Evolutionary conservation across 1,140 invertebrate species (phyloP), one percentile per base, ranked within the genome.

Genomic region (Babylonia areolata): DNA sequence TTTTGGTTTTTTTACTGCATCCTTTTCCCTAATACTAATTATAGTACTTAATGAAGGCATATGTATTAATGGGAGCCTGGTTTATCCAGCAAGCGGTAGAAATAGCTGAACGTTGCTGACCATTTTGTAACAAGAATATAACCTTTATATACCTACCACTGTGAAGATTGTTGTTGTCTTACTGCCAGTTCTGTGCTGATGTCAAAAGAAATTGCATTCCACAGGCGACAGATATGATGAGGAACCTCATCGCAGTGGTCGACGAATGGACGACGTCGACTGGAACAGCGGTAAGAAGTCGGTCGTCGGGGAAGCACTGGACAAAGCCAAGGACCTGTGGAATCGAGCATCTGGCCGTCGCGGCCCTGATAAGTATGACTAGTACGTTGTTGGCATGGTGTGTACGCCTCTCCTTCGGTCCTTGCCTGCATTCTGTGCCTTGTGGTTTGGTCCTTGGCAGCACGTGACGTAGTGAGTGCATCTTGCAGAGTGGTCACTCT

Each of bases 251-350:
- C 58, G 58, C 11, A 78, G 84, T 23, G 77, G 89, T 54, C 92
- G 85, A 28, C 58, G 58, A 51, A 89, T 94, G 89, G 94, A 94
- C 84, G 94, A 95, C 39, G 92, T 94, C 85, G 92, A 95, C 51
- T 95, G 93, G 93, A 93, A 95, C 85, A 88, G 88, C 71, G 92
- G 92, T 6, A 92, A 90, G 58, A 93, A 93, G 85, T 92, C 92
- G 2, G 91, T 94, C 51, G 93, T 93, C 15, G 90, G 90, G 37
- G 93, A 93, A 85, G 94, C 93, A n/a, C 89, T 94, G 37, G 93
- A 92, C 85, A 94, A 94, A 89, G 94, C 94, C 15, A 94, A 93
- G 86, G 93, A 92, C 82, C 80, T 94, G 11, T 93, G 92, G 92
- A 92, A 93, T 77, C 86, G 90, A 78, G 91, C 91, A 12, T 90